Base-by-base conservation (phyloP, 2,797 vertebrate species). In the Pitangus sulphuratus region DNA sequence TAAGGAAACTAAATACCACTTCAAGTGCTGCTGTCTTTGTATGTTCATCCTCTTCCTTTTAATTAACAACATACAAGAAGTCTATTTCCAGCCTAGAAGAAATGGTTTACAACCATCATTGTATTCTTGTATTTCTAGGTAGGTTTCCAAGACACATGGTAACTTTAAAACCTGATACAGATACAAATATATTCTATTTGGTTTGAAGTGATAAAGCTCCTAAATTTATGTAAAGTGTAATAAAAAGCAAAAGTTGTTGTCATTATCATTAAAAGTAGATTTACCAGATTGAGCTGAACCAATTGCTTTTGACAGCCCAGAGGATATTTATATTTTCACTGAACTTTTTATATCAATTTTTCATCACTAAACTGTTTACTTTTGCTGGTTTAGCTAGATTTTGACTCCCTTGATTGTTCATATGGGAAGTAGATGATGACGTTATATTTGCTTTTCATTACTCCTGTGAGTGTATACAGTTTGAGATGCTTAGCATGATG, bases 221-320 rank as follows among this genome's bases (percentile, higher is more conserved):
- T 96, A 97, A 97, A 96, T 97, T 92, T 97, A 95, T 97, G 96
- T 95, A 96, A 97, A 96, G 90, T 96, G 80, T 97, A 97, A 97
- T 97, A 97, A 97, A 97, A 97, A 97, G 94, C 86, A 95, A 97
- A 97, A 97, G 88, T 97, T 97, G 94, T 97, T 97, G 89, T 91
- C 91, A 97, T 97, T 97, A 97, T 97, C 97, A 97, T 97, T 97
- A 97, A 93, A 97, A 97, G 95, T 97, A 92, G 97, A 97, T 97
- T 97, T 97, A 93, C 93, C 91, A 96, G 80, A 97, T 94, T 97
- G 93, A 88, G 87, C 75, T 96, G 96, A 97, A 95, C 84, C 45
- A 5, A 97, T 97, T 97, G 93, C 62, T 97, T 96, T 90, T 97
- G 97, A 97, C 97, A 97, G 88, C 94, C 93, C 76, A 95, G 84